A percentile compares a stretch with the other conserved stretches of the same genome.
These are phyloP conservation scores for Drosophila nebulosa DNA, from an alignment of 1,140 invertebrate species.

Conservation along the genomic window DNA sequence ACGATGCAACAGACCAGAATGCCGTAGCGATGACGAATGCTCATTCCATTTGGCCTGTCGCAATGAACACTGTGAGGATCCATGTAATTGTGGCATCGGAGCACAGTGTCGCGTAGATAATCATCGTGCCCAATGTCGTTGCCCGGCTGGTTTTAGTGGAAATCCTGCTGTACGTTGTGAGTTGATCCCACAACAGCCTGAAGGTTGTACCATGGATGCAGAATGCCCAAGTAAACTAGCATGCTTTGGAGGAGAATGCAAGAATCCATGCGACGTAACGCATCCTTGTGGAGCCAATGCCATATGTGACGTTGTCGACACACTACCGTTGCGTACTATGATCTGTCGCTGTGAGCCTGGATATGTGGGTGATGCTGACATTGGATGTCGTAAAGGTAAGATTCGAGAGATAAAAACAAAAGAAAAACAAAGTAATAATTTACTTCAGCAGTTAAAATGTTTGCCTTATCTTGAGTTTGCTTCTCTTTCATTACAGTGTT, in stretches of 20 bases:
- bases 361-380: conserved; percentile 91
- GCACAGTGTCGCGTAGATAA: conserved; percentile 89
- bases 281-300: conserved; percentile 91
- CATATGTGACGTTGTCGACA: conserved; percentile 90
- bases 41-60: conserved; percentile 88
- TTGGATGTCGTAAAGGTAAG: conserved; percentile 87
- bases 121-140: conserved; percentile 89
- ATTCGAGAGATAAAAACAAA: not conserved
- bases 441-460: not conserved
- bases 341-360: conserved; percentile 91
- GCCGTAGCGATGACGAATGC: conserved; percentile 87
- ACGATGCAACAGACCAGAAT: conserved; percentile 90
- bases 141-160: conserved; percentile 90
- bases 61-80: conserved; percentile 88
- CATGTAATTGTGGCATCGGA: conserved; percentile 87
- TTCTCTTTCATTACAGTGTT: conserved; percentile 69
- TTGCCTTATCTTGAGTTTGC: conserved; percentile 61
- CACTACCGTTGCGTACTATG: conserved; percentile 92
- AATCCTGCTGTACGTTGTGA: conserved; percentile 87
- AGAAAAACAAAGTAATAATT: not conserved
- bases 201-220: conserved; percentile 90
- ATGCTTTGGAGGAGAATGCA: conserved; percentile 90
- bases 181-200: conserved; percentile 82
- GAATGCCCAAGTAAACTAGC: conserved; percentile 92
- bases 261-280: conserved; percentile 90